Evolutionary conservation across 2,888 invertebrate genomes (phyloP), one percentile per base, ranked within the genome.

Genomic region (Tortricodes alternella): DNA sequence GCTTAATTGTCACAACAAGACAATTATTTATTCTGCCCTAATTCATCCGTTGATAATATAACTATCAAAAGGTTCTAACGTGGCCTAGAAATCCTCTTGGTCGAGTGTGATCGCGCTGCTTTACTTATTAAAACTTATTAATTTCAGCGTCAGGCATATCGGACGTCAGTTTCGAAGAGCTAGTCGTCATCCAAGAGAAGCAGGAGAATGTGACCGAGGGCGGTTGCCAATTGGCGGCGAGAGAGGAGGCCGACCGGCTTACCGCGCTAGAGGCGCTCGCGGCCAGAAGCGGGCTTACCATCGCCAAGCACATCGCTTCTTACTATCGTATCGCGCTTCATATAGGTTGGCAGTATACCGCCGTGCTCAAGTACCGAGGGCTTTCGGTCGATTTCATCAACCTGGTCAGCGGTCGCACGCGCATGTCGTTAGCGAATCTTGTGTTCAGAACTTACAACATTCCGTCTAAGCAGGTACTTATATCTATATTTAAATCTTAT

Each of bases 361-460:
- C 82, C 0, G 88, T 91, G 46, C 65, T 90, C n/a, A 90, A 89
- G 62, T 88, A 88, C 52, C 84, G 89, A 46, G 83, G 80, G 37
- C 75, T 83, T 13, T 83, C 89, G 0, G 71, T 91, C 50, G 89
- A 91, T 57, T 87, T 91, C 52, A 89, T 91, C 34, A 89, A 88
- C 59, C 68, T 86, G 48, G 86, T 91, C 53, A 91, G 87, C 65
- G 91, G 91, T 0, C 73, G 88, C 19, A 78, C 85, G 0, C 73
- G 89, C 11, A 89, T 91, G 90, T 79, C 88, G 0, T 69, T 91
- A 19, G 89, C 91, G 1, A 91, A 87, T 62, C 80, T 89, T 9
- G 89, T 91, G 11, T 91, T 91, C 64, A 81, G 83, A 51, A 90
- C 90, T 0, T 91, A 88, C 61, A 87, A 87, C 62, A 79, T 91